A percentile compares a stretch with the other conserved stretches of the same genome.
These are phyloP conservation scores for Kobus ellipsiprymnus DNA, from an alignment of 2,113 vertebrate species.

Conservation along the genomic window DNA sequence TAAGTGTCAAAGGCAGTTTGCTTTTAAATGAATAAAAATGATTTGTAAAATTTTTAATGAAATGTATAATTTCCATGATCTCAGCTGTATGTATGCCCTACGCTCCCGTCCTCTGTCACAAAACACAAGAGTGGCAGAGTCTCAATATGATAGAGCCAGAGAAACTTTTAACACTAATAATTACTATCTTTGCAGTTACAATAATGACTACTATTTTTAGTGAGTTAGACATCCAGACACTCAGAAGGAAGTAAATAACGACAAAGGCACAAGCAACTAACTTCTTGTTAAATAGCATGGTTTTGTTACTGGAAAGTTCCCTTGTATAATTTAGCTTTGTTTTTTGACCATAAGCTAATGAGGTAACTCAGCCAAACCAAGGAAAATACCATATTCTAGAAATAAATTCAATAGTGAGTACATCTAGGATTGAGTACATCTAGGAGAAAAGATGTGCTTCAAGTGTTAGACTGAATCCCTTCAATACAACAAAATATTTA, in stretches of 20 bases:
- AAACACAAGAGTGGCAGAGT: neutral
- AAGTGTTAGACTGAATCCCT: neutral
- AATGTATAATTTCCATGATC: neutral
- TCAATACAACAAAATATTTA: slow-evolving; percentile 35
- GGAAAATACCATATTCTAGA: neutral
- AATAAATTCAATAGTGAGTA: slow-evolving; percentile 17
- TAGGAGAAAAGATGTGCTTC: neutral
- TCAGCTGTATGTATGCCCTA: neutral
- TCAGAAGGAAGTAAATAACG: neutral
- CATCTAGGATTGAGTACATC: neutral
- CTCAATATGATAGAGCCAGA: neutral
- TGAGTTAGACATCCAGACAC: slow-evolving; percentile 15
- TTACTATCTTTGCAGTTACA: neutral
- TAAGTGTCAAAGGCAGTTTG: neutral
- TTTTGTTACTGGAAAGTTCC: neutral
- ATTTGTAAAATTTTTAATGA: neutral
- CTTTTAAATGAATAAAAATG: slow-evolving; percentile 13
- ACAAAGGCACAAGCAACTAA: slow-evolving; percentile 10
- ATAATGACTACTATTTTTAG: slow-evolving; percentile 27
- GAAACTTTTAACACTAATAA: slow-evolving; percentile 21
- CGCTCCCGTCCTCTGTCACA: neutral
- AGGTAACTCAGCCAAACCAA: slow-evolving; percentile 38
- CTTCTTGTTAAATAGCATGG: neutral
- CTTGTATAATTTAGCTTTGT: neutral
- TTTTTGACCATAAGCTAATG: slow-evolving; percentile 38